Base-by-base conservation (phyloP, 2,888 invertebrate genomes). In the Diarsia brunnea region DNA sequence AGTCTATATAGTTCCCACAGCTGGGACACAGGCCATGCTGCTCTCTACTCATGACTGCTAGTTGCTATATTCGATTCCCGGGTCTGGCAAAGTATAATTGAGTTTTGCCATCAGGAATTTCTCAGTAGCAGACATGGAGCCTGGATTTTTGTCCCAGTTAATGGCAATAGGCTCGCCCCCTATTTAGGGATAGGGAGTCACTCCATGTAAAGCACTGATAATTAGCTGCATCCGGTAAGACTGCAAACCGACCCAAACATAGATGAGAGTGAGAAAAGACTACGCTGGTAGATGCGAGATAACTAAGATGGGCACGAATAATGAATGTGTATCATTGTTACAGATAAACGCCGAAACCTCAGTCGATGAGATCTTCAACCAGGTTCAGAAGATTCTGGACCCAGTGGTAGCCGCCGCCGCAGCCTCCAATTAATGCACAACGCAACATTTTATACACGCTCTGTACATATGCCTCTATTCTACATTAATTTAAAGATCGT, bases 311-410 rank as follows among this genome's bases (percentile, higher is more conserved):
- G 14, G 16, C 61, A 27, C 16, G 10, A 72, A 10, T 45, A 45
- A 53, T 72, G 19, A n/a, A n/a, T 27, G 43, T 43, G 2, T 12
- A 16, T 43, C 43, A 14, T 45, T 72, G 27, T 73, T 43, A 16
- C 73, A 72, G 98, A 98, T 99, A 91, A 97, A 98, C 90, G 99
- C 98, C 0, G 98, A 99, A 92, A 97, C 98, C 73, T 89, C 96
- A 0, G 97, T 98, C 0, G 98, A 99, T 72, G 97, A 97, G 14
- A 98, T 99, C 89, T 99, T 99, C 92, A 93, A 89, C 0, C 98
- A 98, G 90, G 98, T 98, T 47, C 94, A 96, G 81, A 91, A 93
- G 64, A 95, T 97, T 79, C 93, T 98, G 73, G 97, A 98, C 91
- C 97, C 96, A 4, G 84, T 97, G 7, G 84, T 97, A 2, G 61